Conservation (phyloP, 2,113 vertebrate species). For the Pygoscelis antarcticus region DNA sequence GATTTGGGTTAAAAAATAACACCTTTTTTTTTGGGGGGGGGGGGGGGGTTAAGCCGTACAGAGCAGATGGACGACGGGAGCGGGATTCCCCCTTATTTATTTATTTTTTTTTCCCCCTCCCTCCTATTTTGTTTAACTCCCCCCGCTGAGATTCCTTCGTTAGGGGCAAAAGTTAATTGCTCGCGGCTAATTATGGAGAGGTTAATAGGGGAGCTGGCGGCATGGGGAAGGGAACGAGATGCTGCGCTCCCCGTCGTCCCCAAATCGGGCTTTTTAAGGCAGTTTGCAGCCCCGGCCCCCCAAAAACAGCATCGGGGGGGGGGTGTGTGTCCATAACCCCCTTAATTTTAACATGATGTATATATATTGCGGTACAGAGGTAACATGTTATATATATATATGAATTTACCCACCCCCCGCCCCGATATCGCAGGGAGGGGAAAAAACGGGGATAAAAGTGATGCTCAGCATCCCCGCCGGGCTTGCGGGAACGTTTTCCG, state of each 20-base stretch:
- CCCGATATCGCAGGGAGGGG: accelerated
- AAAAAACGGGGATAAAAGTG: not conserved
- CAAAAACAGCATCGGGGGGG: not conserved
- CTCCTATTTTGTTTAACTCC: not conserved
- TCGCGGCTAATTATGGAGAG: not conserved
- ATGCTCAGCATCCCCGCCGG: not conserved
- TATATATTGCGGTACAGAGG: too few species aligned
- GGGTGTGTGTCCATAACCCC: not conserved
- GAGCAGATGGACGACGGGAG: not conserved
- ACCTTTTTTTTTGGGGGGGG: too few species aligned
- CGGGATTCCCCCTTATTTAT: not conserved
- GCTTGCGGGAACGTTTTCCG: not conserved
- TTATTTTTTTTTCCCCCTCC: not conserved
- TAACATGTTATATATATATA: too few species aligned
- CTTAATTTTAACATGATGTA: not conserved
- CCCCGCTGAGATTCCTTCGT: not conserved
- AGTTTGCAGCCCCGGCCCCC: not conserved
- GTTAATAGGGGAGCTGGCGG: not conserved
- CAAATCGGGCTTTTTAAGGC: not conserved
- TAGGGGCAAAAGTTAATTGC: conserved; percentile 35
- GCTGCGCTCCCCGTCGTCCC: not conserved
- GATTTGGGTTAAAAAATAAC: not conserved
- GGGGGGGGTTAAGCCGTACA: accelerated
- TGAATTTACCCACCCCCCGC: too few species aligned
- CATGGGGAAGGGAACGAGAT: not conserved